Conservation (phyloP, 2,888 invertebrate species). For the Teleiodes luculella region DNA sequence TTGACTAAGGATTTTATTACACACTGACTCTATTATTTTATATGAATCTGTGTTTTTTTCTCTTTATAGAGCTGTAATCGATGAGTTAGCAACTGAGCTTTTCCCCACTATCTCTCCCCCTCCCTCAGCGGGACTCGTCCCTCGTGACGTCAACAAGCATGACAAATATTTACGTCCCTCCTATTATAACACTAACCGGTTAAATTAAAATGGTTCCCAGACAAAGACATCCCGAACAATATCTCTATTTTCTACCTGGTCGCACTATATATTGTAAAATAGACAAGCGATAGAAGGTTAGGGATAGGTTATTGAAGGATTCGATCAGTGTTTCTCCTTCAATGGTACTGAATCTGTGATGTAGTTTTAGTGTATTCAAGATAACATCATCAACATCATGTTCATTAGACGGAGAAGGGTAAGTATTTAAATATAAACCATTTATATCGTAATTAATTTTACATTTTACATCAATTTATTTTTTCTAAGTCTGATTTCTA, state of each 20-base stretch:
- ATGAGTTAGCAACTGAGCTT: too few relatives aligned
- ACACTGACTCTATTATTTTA: too few relatives aligned
- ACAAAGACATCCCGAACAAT: neutral
- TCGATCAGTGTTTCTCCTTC: conserved; percentile 27
- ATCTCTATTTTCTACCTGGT: conserved; percentile 14
- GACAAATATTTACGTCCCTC: conserved; percentile 48
- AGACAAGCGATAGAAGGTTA: conserved; percentile 41
- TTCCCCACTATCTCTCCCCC: neutral
- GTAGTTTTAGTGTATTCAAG: conserved; percentile 1
- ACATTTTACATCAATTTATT: neutral
- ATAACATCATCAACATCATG: neutral
- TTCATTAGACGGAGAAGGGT: conserved; percentile 28
- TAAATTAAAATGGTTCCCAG: conserved; percentile 30
- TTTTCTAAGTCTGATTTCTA: neutral
- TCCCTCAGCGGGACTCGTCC: too few relatives aligned
- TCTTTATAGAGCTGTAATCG: too few relatives aligned
- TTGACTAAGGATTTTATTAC: too few relatives aligned
- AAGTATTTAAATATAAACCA: conserved; percentile 20
- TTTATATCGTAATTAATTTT: neutral
- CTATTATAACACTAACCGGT: conserved; percentile 34
- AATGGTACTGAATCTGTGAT: conserved; percentile 24
- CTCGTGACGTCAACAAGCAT: conserved; percentile 32
- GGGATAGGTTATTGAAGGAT: conserved; percentile 27
- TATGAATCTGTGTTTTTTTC: too few relatives aligned
- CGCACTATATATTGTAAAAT: conserved; percentile 39